These are phyloP conservation scores for Bufo bufo DNA, from an alignment of 2,113 vertebrate species.

Conservation along the genomic window DNA sequence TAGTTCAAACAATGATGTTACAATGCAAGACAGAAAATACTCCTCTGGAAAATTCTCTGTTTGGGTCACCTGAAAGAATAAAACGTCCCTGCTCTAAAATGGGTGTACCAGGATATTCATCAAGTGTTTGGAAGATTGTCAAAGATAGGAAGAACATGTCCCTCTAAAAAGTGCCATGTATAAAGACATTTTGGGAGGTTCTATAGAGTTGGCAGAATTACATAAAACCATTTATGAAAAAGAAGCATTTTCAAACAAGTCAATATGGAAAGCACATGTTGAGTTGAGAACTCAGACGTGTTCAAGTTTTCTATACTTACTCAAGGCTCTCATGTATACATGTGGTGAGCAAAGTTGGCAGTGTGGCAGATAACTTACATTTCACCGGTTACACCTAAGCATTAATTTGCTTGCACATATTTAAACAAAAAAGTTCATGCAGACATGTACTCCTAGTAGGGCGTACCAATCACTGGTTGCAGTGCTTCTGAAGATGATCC, in stretches of 20 bases:
- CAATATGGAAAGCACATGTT: not conserved
- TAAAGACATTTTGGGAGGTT: not conserved
- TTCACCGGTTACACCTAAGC: not conserved
- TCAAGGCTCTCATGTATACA: not conserved
- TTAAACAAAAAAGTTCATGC: not conserved
- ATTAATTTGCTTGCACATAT: not conserved
- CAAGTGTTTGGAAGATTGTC: slow-evolving; percentile 30
- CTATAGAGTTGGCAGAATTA: not conserved
- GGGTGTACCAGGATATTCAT: not conserved
- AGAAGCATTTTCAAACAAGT: not conserved
- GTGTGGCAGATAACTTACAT: not conserved
- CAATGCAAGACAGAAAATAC: not conserved
- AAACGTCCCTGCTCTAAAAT: not conserved
- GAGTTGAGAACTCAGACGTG: not conserved
- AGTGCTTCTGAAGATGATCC: slow-evolving; percentile 5
- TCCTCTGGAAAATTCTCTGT: not conserved
- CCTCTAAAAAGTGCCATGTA: not conserved
- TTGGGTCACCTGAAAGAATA: not conserved
- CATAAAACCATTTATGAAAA: not conserved
- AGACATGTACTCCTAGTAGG: not conserved
- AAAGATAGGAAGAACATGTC: not conserved
- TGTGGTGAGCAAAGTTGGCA: not conserved
- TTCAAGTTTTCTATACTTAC: not conserved
- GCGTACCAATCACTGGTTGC: not conserved
- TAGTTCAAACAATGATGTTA: not conserved